Conservation (phyloP, 2,888 invertebrate genomes). For the Lithophane ornitopus region DNA sequence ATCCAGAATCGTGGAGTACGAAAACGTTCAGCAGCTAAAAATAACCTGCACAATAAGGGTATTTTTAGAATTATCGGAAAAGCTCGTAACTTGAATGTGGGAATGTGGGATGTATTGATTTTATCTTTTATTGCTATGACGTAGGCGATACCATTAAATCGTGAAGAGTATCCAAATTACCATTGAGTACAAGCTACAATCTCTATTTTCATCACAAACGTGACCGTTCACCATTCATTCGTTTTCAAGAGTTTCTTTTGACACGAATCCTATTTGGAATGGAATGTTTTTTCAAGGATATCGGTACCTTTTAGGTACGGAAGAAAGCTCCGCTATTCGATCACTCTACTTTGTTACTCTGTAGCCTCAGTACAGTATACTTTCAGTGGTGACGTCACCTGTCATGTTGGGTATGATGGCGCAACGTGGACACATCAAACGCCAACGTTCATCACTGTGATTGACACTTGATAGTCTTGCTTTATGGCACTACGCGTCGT, state of each 20-base stretch:
- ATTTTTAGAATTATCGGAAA: constrained; percentile 36
- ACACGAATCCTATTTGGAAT: constrained; percentile 21
- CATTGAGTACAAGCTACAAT: constrained; percentile 36
- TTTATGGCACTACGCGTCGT: constrained; percentile 50
- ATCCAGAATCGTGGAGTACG: constrained; percentile 21
- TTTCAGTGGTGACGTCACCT: constrained; percentile 38
- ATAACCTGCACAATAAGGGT: constrained; percentile 37
- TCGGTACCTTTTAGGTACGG: constrained; percentile 20
- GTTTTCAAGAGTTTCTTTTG: constrained; percentile 40
- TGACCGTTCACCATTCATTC: constrained; percentile 27
- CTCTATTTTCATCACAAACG: constrained; percentile 43
- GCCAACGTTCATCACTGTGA: constrained; percentile 55
- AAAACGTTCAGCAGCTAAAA: constrained; percentile 32
- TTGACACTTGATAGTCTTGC: constrained; percentile 59
- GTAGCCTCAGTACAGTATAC: neutral
- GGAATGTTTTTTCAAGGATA: constrained; percentile 44
- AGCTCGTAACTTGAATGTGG: constrained; percentile 22
- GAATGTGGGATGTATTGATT: constrained; percentile 45
- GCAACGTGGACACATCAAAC: constrained; percentile 58
- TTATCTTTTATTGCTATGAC: constrained; percentile 47
- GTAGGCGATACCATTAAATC: constrained; percentile 35
- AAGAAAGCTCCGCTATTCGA: constrained; percentile 21
- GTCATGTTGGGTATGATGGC: constrained; percentile 42
- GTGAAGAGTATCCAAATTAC: constrained; percentile 32
- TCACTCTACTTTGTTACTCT: neutral